phyloP scores from a whole-genome alignment of 2,888 invertebrate species.

The Thelaira solivaga region DNA sequence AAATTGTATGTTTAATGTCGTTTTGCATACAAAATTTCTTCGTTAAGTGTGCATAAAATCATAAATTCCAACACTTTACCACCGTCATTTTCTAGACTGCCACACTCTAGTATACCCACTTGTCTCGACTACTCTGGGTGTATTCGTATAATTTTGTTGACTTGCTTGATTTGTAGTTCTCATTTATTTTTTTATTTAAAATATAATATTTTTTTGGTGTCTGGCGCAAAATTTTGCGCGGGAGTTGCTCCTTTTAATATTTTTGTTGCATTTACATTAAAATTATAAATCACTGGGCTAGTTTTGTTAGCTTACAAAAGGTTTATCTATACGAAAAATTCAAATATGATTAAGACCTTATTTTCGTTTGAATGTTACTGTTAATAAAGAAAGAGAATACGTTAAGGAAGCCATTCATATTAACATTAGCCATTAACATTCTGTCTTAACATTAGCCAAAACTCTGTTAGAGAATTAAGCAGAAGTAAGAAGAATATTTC shows the following conservation, averaged over 20 bases:
- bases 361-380: no score
- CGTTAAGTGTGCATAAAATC: conserved; percentile 48
- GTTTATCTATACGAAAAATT: no score
- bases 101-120: conserved; percentile 45
- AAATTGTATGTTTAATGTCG: conserved; percentile 36
- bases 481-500: no score
- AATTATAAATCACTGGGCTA: conserved; percentile 61
- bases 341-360: conserved; percentile 60
- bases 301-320: conserved; percentile 36
- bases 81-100: conserved; percentile 38
- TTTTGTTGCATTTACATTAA: conserved; percentile 47
- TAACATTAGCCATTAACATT: no score
- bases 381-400: no score
- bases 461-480: no score
- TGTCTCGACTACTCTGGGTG: conserved; percentile 35
- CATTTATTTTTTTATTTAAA: conserved; percentile 17
- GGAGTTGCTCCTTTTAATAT: conserved; percentile 36
- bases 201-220: no score
- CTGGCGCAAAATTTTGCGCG: conserved; percentile 33
- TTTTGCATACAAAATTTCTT: conserved; percentile 49
- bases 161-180: conserved; percentile 8
- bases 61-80: conserved; percentile 62
- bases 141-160: conserved; percentile 30
- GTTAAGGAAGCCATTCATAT: no score
- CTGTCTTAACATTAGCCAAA: no score